A percentile compares a stretch with the other conserved stretches of the same genome.
Evolutionary conservation across 1,140 invertebrate genomes (phyloP).

Genomic region (Solen grandis): DNA sequence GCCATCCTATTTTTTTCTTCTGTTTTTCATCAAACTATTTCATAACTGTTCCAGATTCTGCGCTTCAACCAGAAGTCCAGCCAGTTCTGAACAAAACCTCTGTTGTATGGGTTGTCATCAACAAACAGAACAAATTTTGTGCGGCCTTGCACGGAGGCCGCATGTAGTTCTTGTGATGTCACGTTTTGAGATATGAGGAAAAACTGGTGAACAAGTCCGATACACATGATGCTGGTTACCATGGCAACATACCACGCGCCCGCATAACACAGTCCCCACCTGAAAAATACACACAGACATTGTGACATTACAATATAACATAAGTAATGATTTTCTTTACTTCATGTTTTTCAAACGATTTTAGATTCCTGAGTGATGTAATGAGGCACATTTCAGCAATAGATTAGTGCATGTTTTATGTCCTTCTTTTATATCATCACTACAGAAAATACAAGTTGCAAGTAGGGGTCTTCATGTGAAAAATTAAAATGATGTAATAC

Average conservation of each 20-base stretch:
- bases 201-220: slow-evolving; percentile 70
- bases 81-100: slow-evolving; percentile 73
- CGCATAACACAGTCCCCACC: slow-evolving; percentile 70
- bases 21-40: no score
- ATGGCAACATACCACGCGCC: slow-evolving; percentile 64
- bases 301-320: not conserved
- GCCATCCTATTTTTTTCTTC: no score
- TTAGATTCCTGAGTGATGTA: no score
- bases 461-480: no score
- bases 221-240: slow-evolving; percentile 56
- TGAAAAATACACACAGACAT: slow-evolving; percentile 48
- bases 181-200: slow-evolving; percentile 77
- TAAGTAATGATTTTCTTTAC: no score
- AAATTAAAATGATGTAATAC: no score
- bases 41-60: no score
- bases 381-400: no score
- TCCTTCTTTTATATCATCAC: no score
- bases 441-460: no score
- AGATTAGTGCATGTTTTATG: no score
- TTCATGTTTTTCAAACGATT: no score
- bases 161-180: slow-evolving; percentile 73
- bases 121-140: slow-evolving; percentile 54
- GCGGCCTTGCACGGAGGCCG: slow-evolving; percentile 48
- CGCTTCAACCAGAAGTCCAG: slow-evolving; percentile 63
- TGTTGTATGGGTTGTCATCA: slow-evolving; percentile 66